These are phyloP conservation scores for Emydocephalus ijimae DNA, from an alignment of 2,113 vertebrate species.

Conservation along the genomic window DNA sequence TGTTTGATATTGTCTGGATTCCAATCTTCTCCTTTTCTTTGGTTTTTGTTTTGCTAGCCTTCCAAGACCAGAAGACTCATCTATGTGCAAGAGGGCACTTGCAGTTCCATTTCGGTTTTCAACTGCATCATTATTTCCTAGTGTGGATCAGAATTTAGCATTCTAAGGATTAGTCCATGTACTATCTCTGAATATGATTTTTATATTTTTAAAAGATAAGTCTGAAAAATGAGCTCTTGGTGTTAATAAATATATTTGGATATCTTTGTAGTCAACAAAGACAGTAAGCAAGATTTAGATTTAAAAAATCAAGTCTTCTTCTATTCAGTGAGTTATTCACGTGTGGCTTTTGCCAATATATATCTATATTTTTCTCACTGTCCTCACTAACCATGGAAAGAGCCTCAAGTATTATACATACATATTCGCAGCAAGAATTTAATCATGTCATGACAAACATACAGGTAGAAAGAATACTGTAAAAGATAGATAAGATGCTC, in stretches of 20 bases:
- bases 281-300: background rate
- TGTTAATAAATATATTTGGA: background rate
- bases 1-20: conserved; percentile 96
- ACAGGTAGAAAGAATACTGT: background rate
- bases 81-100: conserved; percentile 93
- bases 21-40: conserved; percentile 89
- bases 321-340: background rate
- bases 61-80: conserved; percentile 86
- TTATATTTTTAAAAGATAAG: background rate
- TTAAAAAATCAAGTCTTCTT: background rate
- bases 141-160: conserved; percentile 43
- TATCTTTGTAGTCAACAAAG: background rate
- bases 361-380: background rate
- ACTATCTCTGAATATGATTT: conserved; percentile 19
- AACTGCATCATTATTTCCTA: conserved; percentile 87
- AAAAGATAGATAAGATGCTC: background rate
- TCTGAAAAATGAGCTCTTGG: background rate
- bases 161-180: background rate
- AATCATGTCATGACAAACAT: background rate
- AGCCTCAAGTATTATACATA: background rate
- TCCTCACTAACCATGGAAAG: background rate
- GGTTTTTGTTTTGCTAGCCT: conserved; percentile 87
- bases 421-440: background rate
- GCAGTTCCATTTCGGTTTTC: conserved; percentile 94
- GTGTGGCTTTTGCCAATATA: background rate